phyloP scores from a whole-genome alignment of 2,113 vertebrate species.

The Siphamia tubifer region DNA sequence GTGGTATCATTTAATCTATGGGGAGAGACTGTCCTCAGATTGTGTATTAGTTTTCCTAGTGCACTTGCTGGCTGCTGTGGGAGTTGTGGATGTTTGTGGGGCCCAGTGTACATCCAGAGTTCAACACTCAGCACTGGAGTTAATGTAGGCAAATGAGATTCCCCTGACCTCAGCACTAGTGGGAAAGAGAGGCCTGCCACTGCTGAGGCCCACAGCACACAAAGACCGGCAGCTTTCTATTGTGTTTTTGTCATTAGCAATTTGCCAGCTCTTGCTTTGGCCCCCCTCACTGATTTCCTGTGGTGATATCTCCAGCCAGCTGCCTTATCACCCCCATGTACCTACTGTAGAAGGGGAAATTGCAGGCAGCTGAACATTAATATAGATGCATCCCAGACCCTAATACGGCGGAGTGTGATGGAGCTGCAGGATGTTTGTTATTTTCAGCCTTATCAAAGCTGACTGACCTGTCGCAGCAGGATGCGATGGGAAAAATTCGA shows the following conservation, averaged over 20 bases:
- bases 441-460: slow-evolving; percentile 18
- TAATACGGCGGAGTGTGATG: neutral
- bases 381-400: neutral
- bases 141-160: slow-evolving; percentile 53
- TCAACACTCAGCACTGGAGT: slow-evolving; percentile 30
- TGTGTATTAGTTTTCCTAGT: too few relatives aligned
- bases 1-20: neutral
- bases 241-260: slow-evolving; percentile 62
- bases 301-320: slow-evolving; percentile 26
- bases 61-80: neutral
- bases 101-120: slow-evolving; percentile 4
- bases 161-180: slow-evolving; percentile 59
- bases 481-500: slow-evolving; percentile 9
- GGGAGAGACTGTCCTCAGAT: too few relatives aligned
- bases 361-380: slow-evolving; percentile 19
- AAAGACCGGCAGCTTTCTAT: slow-evolving; percentile 50
- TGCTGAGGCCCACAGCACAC: slow-evolving; percentile 43
- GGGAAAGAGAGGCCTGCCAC: slow-evolving; percentile 2
- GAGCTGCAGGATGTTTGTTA: slow-evolving; percentile 24
- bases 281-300: slow-evolving; percentile 47
- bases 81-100: neutral
- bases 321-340: slow-evolving; percentile 25
- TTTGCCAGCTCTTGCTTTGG: slow-evolving; percentile 46
- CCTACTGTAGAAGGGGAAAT: slow-evolving; percentile 18
- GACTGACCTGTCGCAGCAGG: neutral